Evolutionary conservation across 2,888 invertebrate genomes (phyloP), one percentile per base, ranked within the genome.

Genomic region (Andrena praecox): DNA sequence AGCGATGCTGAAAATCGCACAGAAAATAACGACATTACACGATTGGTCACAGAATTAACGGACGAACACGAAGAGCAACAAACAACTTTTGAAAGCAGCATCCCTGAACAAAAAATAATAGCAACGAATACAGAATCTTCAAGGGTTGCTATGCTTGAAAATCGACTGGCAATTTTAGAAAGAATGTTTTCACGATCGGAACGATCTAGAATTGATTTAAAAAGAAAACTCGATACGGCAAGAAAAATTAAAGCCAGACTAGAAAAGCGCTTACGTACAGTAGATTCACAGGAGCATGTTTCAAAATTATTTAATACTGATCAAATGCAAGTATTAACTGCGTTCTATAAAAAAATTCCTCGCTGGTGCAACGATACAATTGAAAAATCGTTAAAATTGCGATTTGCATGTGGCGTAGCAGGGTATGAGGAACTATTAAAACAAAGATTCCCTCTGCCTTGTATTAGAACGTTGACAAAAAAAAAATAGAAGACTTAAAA

Each of bases 381-480:
- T 20, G 20, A 0, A 20, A 20, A 20, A 20, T 20, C 20, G 12
- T 50, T 50, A 50, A 50, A 50, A 50, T 50, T 50, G 16, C 50
- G 50, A 50, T 50, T 50, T 16, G 50, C 50, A 50, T 50, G 16
- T 50, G 50, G 50, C 50, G n/a, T 50, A 50, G 50, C 50, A 50
- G 50, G 50, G 50, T 50, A 16, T 50, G 50, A 50, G n/a, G 50
- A 50, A 50, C 50, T 50, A n/a, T 50, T 50, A 50, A 50, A 50
- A 50, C 50, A 50, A 2, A 48, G 12, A 48, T 48, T 48, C 16
- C 48, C 48, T 48, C 2, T 48, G 10, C 48, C 48, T 16, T 12
- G 48, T 48, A 48, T 48, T 48, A 48, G 3, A 48, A 48, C 48
- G 8, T 16, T 48, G 20, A 20, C 20, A 20, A 20, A 48, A 12